Percentiles rank a stretch among this genome's conserved stretches.
These are phyloP conservation scores for Bilobella aurantiaca DNA, from an alignment of 1,140 invertebrate genomes.

Conservation along the genomic window DNA sequence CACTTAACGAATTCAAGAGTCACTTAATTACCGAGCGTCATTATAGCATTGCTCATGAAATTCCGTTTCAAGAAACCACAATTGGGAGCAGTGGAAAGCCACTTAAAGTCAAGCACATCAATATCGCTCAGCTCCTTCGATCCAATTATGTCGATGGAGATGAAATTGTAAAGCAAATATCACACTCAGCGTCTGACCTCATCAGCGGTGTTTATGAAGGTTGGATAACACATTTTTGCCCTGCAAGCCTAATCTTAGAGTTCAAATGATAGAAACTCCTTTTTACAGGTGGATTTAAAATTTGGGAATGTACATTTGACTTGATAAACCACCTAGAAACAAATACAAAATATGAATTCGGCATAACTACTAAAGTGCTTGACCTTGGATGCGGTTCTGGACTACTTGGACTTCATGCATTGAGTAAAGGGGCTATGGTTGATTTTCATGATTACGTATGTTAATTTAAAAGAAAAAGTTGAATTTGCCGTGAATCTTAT, in stretches of 20 bases:
- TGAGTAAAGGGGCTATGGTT: slow-evolving; percentile 54
- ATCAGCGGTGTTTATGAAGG: slow-evolving; percentile 39
- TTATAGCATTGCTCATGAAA: background rate
- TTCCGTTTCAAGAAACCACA: background rate
- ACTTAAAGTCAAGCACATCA: slow-evolving; percentile 1
- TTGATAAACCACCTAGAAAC: slow-evolving; percentile 49
- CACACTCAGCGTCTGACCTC: slow-evolving; percentile 36
- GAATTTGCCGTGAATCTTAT: background rate
- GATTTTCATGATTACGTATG: slow-evolving; percentile 87
- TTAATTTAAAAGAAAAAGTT: slow-evolving; percentile 25
- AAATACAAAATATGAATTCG: slow-evolving; percentile 42
- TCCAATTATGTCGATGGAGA: background rate
- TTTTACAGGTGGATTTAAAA: slow-evolving; percentile 64
- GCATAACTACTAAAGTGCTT: slow-evolving; percentile 48
- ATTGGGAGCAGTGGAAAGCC: background rate
- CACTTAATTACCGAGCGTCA: background rate
- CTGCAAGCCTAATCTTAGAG: background rate
- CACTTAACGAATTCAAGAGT: background rate
- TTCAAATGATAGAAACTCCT: slow-evolving; percentile 3
- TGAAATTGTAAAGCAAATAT: slow-evolving; percentile 16
- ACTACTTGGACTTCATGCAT: slow-evolving; percentile 61
- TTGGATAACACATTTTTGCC: slow-evolving; percentile 10
- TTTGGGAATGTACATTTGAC: slow-evolving; percentile 80
- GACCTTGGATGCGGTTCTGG: slow-evolving; percentile 82
- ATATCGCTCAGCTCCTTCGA: background rate